Percentiles rank a stretch among this genome's conserved stretches.
These are phyloP conservation scores for Volucella inflata DNA, from an alignment of 2,888 invertebrate genomes.

Conservation along the genomic window DNA sequence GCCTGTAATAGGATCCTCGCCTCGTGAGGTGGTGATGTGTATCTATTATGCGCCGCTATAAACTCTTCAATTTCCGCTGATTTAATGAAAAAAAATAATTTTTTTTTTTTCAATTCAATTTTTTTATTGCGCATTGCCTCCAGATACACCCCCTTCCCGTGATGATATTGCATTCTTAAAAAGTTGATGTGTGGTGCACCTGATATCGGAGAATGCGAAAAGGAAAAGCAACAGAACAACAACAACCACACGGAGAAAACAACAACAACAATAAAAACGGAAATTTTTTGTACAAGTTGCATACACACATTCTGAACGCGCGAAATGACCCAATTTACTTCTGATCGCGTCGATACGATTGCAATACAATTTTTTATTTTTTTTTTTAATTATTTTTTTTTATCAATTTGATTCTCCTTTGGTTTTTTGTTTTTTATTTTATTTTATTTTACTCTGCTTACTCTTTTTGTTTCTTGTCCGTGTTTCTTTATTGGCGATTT, in stretches of 20 bases:
- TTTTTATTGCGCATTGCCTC: conserved; percentile 23
- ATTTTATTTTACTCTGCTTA: conserved; percentile 56
- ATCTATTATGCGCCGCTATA: conserved; percentile 45
- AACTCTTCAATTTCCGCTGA: conserved; percentile 61
- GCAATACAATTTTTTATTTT: conserved; percentile 51
- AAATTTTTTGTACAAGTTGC: conserved; percentile 45
- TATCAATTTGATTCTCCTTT: conserved; percentile 34
- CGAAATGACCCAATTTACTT: conserved; percentile 74
- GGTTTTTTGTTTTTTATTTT: neutral
- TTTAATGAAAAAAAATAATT: conserved; percentile 22
- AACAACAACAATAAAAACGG: conserved; percentile 12
- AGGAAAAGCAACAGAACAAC: neutral
- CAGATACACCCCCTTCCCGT: conserved; percentile 41
- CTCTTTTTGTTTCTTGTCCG: conserved; percentile 52
- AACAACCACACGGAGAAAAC: conserved; percentile 9
- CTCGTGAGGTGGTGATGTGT: conserved; percentile 39
- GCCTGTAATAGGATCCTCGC: conserved; percentile 59
- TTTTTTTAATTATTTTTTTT: conserved; percentile 33
- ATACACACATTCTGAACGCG: conserved; percentile 74
- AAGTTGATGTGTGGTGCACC: conserved; percentile 37
- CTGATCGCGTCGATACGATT: conserved; percentile 73
- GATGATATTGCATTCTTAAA: conserved; percentile 26
- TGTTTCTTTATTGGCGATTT: conserved; percentile 73
- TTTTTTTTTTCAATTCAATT: conserved; percentile 2
- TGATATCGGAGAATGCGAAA: conserved; percentile 71